A percentile compares a stretch with the other conserved stretches of the same genome.
Conservation (phyloP, 2,113 vertebrate genomes). For the Promerops cafer region DNA sequence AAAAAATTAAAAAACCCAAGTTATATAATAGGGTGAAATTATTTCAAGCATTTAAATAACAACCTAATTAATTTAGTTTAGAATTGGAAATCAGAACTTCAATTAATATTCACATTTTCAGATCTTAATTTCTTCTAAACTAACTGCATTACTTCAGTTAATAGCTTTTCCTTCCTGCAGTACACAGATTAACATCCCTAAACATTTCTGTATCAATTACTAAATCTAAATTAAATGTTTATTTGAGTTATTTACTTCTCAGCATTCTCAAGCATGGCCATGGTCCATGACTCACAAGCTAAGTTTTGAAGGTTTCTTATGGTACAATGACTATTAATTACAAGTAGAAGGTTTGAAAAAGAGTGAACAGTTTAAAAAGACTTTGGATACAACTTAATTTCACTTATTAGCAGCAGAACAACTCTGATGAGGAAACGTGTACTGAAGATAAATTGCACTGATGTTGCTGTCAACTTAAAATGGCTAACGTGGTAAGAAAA, state of each 20-base stretch:
- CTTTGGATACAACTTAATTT: constrained; percentile 2
- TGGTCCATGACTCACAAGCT: neutral
- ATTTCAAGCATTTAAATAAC: constrained; percentile 7
- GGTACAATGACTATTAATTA: constrained; percentile 53
- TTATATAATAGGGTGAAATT: neutral
- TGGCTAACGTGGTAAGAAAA: neutral
- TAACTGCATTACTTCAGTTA: neutral
- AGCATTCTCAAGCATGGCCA: neutral
- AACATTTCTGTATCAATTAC: constrained; percentile 38
- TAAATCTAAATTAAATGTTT: constrained; percentile 62
- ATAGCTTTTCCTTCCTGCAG: constrained; percentile 41
- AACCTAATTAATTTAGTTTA: neutral
- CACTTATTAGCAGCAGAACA: constrained; percentile 21
- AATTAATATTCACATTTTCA: constrained; percentile 43
- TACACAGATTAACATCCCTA: constrained; percentile 10
- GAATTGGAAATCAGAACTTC: constrained; percentile 20
- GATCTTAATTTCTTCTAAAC: constrained; percentile 33
- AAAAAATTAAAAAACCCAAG: neutral
- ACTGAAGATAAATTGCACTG: neutral
- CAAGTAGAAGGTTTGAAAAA: constrained; percentile 35
- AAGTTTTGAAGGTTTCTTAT: constrained; percentile 8
- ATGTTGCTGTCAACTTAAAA: neutral
- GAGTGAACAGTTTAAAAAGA: constrained; percentile 32
- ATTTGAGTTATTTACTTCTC: constrained; percentile 44
- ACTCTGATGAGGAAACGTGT: neutral